These are phyloP conservation scores for Napeogenes inachia DNA, from an alignment of 2,888 invertebrate species.

Conservation along the genomic window DNA sequence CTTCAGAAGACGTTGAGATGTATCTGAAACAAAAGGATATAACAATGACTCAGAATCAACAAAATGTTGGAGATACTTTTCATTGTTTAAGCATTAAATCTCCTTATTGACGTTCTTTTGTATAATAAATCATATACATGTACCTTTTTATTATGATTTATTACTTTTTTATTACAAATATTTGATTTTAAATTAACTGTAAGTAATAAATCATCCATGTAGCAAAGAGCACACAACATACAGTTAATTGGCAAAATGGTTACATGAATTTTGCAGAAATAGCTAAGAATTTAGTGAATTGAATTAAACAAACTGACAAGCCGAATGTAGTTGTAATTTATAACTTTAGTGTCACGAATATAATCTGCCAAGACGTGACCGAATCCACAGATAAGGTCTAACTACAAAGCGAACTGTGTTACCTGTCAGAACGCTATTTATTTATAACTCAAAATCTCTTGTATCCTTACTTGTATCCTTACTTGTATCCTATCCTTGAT, in stretches of 20 bases:
- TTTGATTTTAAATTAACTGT: too few relatives aligned
- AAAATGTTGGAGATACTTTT: not conserved
- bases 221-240: too few relatives aligned
- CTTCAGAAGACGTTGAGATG: slow-evolving; percentile 49
- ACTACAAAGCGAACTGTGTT: slow-evolving; percentile 26
- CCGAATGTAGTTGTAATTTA: slow-evolving; percentile 29
- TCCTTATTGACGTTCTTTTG: too few relatives aligned
- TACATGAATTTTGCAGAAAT: slow-evolving; percentile 11
- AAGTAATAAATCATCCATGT: too few relatives aligned
- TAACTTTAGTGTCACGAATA: slow-evolving; percentile 28
- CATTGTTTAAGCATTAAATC: not conserved
- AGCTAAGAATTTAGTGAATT: slow-evolving; percentile 20
- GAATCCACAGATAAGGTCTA: slow-evolving; percentile 25
- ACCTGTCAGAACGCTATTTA: slow-evolving; percentile 20
- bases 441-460: slow-evolving; percentile 12
- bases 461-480: slow-evolving; percentile 1
- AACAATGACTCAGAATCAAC: slow-evolving; percentile 1
- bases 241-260: not conserved
- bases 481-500: slow-evolving; percentile 3
- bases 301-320: slow-evolving; percentile 25
- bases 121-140: too few relatives aligned
- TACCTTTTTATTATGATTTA: too few relatives aligned
- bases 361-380: slow-evolving; percentile 31
- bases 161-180: too few relatives aligned
- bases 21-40: slow-evolving; percentile 59